Percentiles rank a stretch among this genome's conserved stretches.
Evolutionary conservation across 2,888 invertebrate species (phyloP).

Genomic region (Lycocerus yunnanus): DNA sequence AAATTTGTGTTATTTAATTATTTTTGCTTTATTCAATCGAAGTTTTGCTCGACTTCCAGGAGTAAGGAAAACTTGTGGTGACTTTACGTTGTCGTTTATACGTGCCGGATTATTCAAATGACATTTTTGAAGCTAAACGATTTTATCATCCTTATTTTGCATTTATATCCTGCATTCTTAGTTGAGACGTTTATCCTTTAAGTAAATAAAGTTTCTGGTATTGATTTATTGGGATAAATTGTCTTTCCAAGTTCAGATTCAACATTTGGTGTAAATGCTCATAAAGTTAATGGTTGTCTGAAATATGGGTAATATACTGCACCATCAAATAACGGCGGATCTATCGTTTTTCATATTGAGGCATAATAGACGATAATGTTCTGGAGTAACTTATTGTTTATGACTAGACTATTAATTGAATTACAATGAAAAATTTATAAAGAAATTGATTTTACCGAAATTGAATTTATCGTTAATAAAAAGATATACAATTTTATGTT

Average conservation of each 20-base stretch:
- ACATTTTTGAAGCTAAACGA: background rate
- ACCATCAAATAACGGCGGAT: background rate
- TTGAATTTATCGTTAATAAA: no score
- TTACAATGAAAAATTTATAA: no score
- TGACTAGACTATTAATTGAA: background rate
- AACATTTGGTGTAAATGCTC: background rate
- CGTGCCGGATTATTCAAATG: background rate
- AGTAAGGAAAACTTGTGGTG: background rate
- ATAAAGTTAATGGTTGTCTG: background rate
- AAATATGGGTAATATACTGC: background rate
- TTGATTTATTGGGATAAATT: background rate
- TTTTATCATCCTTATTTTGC: background rate
- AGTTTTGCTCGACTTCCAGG: background rate
- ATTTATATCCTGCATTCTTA: background rate
- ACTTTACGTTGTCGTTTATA: background rate
- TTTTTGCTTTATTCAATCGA: background rate
- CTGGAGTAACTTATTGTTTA: background rate
- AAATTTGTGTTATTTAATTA: background rate
- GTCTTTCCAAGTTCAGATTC: background rate
- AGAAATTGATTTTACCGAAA: no score
- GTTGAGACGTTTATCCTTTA: background rate
- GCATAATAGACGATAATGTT: background rate
- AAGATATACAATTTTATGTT: no score
- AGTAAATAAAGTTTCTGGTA: background rate
- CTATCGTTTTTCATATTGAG: background rate